Evolutionary conservation across 2,113 vertebrate species (phyloP).

Genomic region (Pedetes capensis): DNA sequence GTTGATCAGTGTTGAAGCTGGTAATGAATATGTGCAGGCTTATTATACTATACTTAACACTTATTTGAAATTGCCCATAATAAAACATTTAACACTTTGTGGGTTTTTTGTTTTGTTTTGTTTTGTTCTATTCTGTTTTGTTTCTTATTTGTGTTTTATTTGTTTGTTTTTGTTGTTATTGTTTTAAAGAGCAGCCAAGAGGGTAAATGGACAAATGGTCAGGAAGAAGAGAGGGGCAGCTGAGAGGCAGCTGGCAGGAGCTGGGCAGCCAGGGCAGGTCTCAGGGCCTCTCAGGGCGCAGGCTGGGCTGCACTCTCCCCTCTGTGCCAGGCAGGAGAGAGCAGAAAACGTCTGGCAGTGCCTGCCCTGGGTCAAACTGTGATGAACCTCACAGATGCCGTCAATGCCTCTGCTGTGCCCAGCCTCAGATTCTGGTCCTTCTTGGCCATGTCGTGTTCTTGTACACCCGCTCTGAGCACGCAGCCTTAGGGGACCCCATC

Average conservation of each 20-base stretch:
- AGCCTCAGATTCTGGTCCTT: no score
- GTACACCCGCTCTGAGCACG: rapidly evolving
- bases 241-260: not conserved
- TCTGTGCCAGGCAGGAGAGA: not conserved
- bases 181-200: not conserved
- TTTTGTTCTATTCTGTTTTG: no score
- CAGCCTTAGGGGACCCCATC: not conserved
- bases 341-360: not conserved
- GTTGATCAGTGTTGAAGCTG: not conserved
- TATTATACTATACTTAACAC: not conserved
- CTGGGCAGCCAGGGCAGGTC: not conserved
- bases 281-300: not conserved
- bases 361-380: not conserved
- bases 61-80: not conserved
- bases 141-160: no score
- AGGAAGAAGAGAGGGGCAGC: not conserved
- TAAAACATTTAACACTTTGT: not conserved
- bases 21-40: not conserved
- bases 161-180: no score
- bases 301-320: not conserved
- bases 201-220: not conserved
- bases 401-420: not conserved
- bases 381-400: rapidly evolving
- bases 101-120: no score
- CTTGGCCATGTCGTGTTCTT: rapidly evolving